These are phyloP conservation scores for Lepus oiostolus DNA, from an alignment of 2,797 vertebrate species.

Conservation along the genomic window DNA sequence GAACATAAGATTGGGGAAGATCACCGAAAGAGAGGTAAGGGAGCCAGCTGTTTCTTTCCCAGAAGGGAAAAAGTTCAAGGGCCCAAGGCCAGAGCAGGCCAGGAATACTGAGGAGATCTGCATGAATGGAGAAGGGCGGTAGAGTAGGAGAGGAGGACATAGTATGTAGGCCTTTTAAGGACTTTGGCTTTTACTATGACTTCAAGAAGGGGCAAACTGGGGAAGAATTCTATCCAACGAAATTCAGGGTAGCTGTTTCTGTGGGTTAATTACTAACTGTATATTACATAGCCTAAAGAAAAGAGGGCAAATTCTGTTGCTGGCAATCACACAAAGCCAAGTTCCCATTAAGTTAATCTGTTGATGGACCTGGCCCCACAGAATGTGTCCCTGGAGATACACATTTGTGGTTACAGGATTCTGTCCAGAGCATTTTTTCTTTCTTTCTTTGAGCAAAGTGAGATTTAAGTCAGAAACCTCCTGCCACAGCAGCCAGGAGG, in stretches of 20 bases:
- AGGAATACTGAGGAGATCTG: neutral
- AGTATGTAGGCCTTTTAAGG: neutral
- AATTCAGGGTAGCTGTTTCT: neutral
- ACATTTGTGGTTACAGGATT: neutral
- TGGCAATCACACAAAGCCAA: neutral
- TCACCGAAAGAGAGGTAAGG: neutral
- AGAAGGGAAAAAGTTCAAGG: neutral
- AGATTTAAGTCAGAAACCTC: no score
- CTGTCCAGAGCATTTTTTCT: neutral
- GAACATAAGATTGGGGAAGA: neutral
- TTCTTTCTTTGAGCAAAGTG: no score
- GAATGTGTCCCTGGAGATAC: neutral
- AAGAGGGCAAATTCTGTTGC: neutral
- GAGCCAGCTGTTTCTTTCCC: neutral
- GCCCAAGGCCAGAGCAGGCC: neutral
- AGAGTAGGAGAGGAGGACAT: neutral
- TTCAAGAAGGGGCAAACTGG: neutral
- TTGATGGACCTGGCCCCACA: neutral
- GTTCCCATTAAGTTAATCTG: neutral
- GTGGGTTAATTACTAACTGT: neutral
- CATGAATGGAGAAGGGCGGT: neutral
- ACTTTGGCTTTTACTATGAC: neutral
- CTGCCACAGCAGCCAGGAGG: no score
- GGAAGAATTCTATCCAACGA: neutral
- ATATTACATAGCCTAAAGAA: neutral